A percentile compares a stretch with the other conserved stretches of the same genome.
Conservation (phyloP, 2,113 vertebrate genomes). For the Centrocercus urophasianus region DNA sequence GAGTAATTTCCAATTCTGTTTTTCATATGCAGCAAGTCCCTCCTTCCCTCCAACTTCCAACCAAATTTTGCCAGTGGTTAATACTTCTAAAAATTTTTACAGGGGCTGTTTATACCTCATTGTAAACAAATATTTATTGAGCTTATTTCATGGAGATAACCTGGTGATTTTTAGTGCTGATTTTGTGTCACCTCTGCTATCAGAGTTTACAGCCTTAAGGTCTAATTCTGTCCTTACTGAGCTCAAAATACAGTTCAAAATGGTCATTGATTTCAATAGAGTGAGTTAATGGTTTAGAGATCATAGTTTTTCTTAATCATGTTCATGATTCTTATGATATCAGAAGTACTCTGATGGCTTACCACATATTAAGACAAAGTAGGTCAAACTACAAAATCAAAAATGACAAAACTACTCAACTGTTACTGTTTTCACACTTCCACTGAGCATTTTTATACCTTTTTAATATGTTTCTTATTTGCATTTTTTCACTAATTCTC, state of each 20-base stretch:
- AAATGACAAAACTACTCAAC: background rate
- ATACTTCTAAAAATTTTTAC: background rate
- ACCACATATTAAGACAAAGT: background rate
- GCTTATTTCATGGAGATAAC: background rate
- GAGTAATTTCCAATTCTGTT: background rate
- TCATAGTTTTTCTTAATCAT: background rate
- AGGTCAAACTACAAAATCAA: background rate
- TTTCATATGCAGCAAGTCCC: background rate
- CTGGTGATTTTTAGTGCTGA: background rate
- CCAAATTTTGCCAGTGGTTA: background rate
- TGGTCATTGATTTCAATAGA: background rate
- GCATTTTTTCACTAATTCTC: background rate
- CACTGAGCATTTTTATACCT: background rate
- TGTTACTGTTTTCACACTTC: background rate
- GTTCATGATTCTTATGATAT: background rate
- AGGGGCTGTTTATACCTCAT: background rate
- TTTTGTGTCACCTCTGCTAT: background rate
- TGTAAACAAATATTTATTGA: background rate
- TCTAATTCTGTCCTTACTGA: constrained; percentile 19
- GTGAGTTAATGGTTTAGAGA: background rate
- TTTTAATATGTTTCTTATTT: background rate
- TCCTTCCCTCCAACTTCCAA: fast-evolving
- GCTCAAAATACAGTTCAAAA: background rate
- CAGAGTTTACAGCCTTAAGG: background rate
- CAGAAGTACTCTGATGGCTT: background rate